Base-by-base conservation (phyloP, 2,888 invertebrate species). In the Reticulitermes lucifugus region DNA sequence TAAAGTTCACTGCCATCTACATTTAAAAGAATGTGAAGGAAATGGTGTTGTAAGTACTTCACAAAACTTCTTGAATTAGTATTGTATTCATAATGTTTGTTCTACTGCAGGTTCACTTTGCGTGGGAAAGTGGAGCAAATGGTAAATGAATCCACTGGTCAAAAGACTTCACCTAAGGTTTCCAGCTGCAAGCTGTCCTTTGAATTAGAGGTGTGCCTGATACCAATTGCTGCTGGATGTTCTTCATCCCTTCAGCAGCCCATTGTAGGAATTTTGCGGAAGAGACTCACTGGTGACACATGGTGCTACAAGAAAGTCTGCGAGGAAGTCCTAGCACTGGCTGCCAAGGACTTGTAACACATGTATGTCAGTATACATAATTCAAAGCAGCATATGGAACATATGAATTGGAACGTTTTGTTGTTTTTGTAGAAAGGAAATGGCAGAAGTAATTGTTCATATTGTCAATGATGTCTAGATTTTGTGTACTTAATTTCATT, bases 301-400 rank as follows among this genome's bases (percentile, higher is more conserved):
- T 96, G 96, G 95, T 94, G 95, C 87, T 96, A 96, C 91, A 96
- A 96, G 90, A 93, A 93, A 87, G 93, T 96, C 59, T 96, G 96
- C 89, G 96, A 96, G 90, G 94, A 96, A 89, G 93, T 96, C 46
- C 90, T 94, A 46, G 92, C 93, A 10, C 89, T 94, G 84, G 92
- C 93, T 77, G 91, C 91, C 73, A 83, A 22, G 60, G 84, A 84
- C 51, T 65, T 84, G 51, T 46, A 18, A 18, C 55, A 18, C 2
- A 2, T 18, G 18, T 4, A 46, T 46, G 46, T 46, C 46, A 46
- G 46, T 14, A 18, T 18, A 18, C 55, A 2, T 18, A 55, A 55
- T 55, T 51, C 18, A 55, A 55, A 18, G 12, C 12, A 55, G 18
- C 4, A 1, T 2, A 18, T 55, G 5, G 55, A 18, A 18, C 18